Evolutionary conservation across 2,113 vertebrate species (phyloP).

Genomic region (Beaufortia kweichowensis): DNA sequence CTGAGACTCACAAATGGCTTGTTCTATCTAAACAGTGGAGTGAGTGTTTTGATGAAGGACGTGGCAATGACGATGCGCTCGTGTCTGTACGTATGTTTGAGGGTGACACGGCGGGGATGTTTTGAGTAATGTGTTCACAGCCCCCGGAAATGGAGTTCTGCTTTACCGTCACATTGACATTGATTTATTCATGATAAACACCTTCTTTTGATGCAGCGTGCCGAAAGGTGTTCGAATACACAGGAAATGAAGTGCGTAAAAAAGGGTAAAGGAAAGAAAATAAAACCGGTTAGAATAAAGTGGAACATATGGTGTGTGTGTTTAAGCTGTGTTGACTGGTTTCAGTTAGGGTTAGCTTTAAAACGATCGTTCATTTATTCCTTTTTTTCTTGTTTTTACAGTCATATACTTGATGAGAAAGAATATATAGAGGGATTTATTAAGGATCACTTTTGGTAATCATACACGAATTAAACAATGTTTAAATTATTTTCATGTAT

Average conservation of each 20-base stretch:
- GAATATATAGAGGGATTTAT: too few relatives aligned
- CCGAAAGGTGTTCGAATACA: slow-evolving; percentile 28
- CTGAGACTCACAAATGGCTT: slow-evolving; percentile 44
- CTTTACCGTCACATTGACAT: slow-evolving; percentile 49
- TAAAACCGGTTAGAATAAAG: background rate
- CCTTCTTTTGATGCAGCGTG: slow-evolving; percentile 53
- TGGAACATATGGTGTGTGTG: background rate
- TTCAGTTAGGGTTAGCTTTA: background rate
- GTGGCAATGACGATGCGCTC: slow-evolving; percentile 29
- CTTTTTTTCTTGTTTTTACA: background rate
- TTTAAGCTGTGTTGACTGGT: background rate
- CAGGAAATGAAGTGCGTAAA: slow-evolving; percentile 34
- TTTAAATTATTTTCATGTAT: too few relatives aligned
- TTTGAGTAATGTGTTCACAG: slow-evolving; percentile 53
- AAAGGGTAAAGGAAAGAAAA: slow-evolving; percentile 17
- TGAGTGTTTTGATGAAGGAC: slow-evolving; percentile 43
- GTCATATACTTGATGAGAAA: background rate
- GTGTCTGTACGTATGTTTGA: slow-evolving; percentile 34
- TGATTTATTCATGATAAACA: slow-evolving; percentile 56
- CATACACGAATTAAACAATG: too few relatives aligned
- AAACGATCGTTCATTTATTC: background rate
- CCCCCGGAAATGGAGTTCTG: slow-evolving; percentile 51
- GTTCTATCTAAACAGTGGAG: slow-evolving; percentile 44
- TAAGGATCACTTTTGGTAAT: too few relatives aligned
- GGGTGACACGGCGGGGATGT: slow-evolving; percentile 47